Base-by-base conservation (phyloP, 2,797 vertebrate genomes). In the Pipistrellus nathusii region DNA sequence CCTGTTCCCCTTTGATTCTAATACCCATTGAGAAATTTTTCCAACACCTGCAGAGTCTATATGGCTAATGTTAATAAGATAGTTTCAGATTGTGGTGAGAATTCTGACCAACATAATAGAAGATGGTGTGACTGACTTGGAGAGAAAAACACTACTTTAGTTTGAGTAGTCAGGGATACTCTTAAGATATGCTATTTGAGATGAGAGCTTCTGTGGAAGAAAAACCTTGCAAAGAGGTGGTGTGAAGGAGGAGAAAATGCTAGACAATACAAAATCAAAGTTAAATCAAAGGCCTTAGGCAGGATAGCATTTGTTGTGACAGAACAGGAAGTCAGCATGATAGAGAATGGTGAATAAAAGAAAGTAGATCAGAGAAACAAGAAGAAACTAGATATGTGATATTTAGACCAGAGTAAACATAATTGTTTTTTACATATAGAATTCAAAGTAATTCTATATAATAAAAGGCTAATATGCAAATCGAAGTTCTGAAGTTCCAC, bases 51-150 rank as follows among this genome's bases (percentile, higher is more conserved):
- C 15, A 41, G 11, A 17, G 15, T 59, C 21, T 64, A 4, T 41
- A 30, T 84, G 20, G 75, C 41, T 41, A 59, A 8, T 25, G 12
- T 86, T 62, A 59, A 25, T 57, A 80, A 77, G 55, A 57, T 68
- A 73, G 72, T 35, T 71, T 91, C 78, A 66, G 32, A 53, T 66
- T 32, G 23, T 68, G 12, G 30, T 75, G 96, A 86, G 2, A 30
- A 84, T 8, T 80, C 41, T 81, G 35, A 84, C 93, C 30, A 32
- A 89, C 91, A 68, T 71, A n/a, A 64, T 8, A 57, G 27, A 88
- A 85, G 18, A 73, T 18, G 21, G 53, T 2, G 1, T 85, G 25
- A 77, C 27, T 32, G 46, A 83, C 46, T 78, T 62, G n/a, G 71
- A 15, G 8, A 73, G 14, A 20, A 92, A 88, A 73, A 44, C 21